Conservation (phyloP, 2,888 invertebrate species). For the Eupithecia centaureata region DNA sequence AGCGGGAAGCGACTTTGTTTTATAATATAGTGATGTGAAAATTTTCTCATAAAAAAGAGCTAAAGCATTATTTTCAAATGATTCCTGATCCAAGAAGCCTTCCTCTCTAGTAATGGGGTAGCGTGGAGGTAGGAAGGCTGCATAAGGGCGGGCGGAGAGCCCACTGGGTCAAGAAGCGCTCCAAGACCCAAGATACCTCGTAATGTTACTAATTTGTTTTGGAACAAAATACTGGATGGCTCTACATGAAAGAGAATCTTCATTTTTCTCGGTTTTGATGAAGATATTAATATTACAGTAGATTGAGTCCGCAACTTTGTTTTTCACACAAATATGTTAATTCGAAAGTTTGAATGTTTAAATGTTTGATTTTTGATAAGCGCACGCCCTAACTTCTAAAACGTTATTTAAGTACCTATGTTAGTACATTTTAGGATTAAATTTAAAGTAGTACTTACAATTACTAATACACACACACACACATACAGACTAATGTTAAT, state of each 20-base stretch:
- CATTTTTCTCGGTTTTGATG: background rate
- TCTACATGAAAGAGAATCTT: background rate
- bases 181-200: background rate
- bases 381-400: too few species aligned
- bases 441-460: too few species aligned
- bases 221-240: background rate
- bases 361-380: too few species aligned
- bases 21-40: too few species aligned
- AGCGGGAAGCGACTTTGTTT: too few species aligned
- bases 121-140: background rate
- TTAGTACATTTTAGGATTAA: too few species aligned
- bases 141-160: background rate
- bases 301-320: background rate
- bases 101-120: background rate
- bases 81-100: background rate
- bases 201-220: background rate
- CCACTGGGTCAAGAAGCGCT: background rate
- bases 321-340: too few species aligned
- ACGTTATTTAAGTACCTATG: too few species aligned
- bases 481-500: too few species aligned
- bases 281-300: background rate
- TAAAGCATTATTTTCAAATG: background rate
- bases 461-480: too few species aligned
- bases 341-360: too few species aligned
- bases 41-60: background rate